Evolutionary conservation across 2,113 vertebrate species (phyloP).

Genomic region (Heterocephalus glaber): DNA sequence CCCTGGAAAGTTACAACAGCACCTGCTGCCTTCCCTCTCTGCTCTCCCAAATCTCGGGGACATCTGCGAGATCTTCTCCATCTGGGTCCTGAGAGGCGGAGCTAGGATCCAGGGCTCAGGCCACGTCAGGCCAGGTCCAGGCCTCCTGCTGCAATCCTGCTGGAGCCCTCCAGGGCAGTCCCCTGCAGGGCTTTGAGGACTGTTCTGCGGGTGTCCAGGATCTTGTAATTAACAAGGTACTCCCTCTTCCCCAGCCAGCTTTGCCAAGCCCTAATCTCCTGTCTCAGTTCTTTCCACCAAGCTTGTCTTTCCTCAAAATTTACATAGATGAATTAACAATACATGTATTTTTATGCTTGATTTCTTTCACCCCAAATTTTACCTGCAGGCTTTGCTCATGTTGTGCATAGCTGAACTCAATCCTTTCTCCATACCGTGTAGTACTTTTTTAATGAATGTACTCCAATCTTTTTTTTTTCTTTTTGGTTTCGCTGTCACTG

Average conservation of each 20-base stretch:
- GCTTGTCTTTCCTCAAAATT: not conserved
- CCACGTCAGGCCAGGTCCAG: not conserved
- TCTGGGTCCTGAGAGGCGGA: not conserved
- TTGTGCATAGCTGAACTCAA: not conserved
- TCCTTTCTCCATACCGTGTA: not conserved
- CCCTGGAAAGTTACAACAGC: not conserved
- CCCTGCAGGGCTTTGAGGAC: not conserved
- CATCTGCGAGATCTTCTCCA: not conserved
- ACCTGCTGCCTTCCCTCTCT: not conserved
- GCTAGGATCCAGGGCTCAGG: not conserved
- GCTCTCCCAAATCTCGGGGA: not conserved
- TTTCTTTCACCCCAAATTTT: not conserved
- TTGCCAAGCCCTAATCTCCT: not conserved
- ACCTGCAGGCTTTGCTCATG: not conserved
- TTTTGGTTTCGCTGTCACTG: too few relatives aligned
- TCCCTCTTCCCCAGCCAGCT: not conserved
- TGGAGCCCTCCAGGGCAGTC: not conserved
- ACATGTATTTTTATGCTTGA: not conserved
- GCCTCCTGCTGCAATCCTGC: not conserved
- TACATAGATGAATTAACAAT: not conserved
- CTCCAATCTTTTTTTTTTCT: too few relatives aligned
- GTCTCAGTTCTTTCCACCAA: not conserved
- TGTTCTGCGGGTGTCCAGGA: not conserved
- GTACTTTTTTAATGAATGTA: not conserved
- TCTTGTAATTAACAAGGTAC: not conserved